A percentile compares a stretch with the other conserved stretches of the same genome.
phyloP scores from a whole-genome alignment of 2,797 vertebrate species.

The Tangara arthus region DNA sequence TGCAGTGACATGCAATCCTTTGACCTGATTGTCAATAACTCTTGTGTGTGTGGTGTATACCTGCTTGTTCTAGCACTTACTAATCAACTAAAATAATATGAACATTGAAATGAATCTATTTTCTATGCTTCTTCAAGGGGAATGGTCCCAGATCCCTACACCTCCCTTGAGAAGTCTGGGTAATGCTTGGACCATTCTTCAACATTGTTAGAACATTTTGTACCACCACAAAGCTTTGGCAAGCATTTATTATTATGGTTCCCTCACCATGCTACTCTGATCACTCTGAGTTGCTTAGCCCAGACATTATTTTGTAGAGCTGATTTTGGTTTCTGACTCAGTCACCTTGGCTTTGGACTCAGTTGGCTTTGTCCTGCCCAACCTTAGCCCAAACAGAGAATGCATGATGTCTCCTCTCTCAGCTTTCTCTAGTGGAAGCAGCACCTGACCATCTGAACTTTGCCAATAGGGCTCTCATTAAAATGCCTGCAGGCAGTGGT shows the following conservation, averaged over 20 bases:
- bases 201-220: neutral
- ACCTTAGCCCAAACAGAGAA: neutral
- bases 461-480: neutral
- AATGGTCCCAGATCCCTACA: neutral
- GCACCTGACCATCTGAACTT: neutral
- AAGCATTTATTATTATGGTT: neutral
- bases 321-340: neutral
- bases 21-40: neutral
- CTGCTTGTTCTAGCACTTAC: neutral
- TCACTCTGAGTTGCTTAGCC: neutral
- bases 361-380: neutral
- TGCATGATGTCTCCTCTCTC: neutral
- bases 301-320: neutral
- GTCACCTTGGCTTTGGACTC: neutral
- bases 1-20: neutral
- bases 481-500: neutral
- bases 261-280: neutral
- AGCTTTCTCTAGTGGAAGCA: neutral
- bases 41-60: neutral
- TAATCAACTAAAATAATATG: neutral
- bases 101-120: neutral
- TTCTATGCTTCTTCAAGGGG: neutral
- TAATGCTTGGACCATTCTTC: neutral
- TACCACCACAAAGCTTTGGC: neutral
- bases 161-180: neutral